These are phyloP conservation scores for Doryteuthis pealeii DNA, from an alignment of 1,140 invertebrate genomes.

Conservation along the genomic window DNA sequence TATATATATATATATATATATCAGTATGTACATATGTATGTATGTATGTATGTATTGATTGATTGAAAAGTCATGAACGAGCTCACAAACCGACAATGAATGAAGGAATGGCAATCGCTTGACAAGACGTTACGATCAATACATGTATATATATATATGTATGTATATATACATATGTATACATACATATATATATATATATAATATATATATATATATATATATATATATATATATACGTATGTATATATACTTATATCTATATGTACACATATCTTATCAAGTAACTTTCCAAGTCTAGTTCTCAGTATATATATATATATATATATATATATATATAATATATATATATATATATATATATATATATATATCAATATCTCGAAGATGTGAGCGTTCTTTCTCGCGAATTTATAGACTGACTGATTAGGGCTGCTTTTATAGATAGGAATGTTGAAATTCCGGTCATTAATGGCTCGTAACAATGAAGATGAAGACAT, in stretches of 20 bases:
- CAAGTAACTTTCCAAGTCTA: not conserved
- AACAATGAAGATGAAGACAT: too few species aligned
- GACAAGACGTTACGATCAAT: not conserved
- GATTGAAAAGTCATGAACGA: not conserved
- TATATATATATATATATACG: not conserved
- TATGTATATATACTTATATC: not conserved
- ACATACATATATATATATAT: conserved; percentile 15
- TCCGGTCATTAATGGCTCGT: too few species aligned
- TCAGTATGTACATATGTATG: not conserved
- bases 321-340: conserved; percentile 15
- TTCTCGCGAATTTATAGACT: too few species aligned
- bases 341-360: conserved; percentile 13
- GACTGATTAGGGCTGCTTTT: too few species aligned
- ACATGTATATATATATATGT: not conserved
- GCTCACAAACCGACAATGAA: too few species aligned
- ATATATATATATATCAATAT: too few species aligned
- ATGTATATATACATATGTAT: not conserved
- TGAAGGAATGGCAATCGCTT: too few species aligned
- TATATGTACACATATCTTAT: not conserved
- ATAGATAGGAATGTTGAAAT: too few species aligned
- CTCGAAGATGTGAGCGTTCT: too few species aligned
- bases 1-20: too few species aligned
- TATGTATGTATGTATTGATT: not conserved
- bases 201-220: conserved; percentile 22
- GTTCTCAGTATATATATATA: conserved; percentile 4